Percentiles rank a stretch among this genome's conserved stretches.
Conservation (phyloP, 2,113 vertebrate genomes). For the Columbina picui region DNA sequence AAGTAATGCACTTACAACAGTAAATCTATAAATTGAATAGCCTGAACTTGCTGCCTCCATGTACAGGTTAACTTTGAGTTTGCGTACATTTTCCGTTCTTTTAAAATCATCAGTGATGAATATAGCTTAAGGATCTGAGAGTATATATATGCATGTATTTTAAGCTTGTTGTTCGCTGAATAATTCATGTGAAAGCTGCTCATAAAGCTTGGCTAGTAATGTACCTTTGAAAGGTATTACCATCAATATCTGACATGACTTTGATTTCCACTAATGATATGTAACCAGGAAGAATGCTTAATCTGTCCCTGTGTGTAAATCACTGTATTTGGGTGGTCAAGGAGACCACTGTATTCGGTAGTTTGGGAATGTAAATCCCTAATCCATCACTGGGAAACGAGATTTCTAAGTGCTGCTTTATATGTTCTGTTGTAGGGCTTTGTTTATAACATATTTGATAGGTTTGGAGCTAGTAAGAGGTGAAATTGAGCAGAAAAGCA, state of each 20-base stretch:
- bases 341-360: conserved; percentile 36
- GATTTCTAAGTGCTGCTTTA: conserved; percentile 27
- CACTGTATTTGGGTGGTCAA: conserved; percentile 45
- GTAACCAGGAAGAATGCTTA: conserved; percentile 53
- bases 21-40: background rate
- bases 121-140: background rate
- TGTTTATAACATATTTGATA: conserved; percentile 26
- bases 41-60: background rate
- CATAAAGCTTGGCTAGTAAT: conserved; percentile 54
- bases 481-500: conserved; percentile 44
- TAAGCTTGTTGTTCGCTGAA: conserved; percentile 43
- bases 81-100: background rate
- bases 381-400: conserved; percentile 49
- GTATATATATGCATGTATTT: conserved; percentile 39
- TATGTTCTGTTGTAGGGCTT: background rate
- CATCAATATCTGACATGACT: conserved; percentile 62
- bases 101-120: conserved; percentile 15
- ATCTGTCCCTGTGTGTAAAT: conserved; percentile 32
- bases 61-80: background rate
- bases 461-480: conserved; percentile 5
- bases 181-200: conserved; percentile 63
- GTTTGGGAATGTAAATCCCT: conserved; percentile 35
- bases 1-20: background rate
- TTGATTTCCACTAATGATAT: conserved; percentile 61
- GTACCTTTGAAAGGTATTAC: conserved; percentile 64